Conservation (phyloP, 2,888 invertebrate genomes). For the Isotomurus palustris region DNA sequence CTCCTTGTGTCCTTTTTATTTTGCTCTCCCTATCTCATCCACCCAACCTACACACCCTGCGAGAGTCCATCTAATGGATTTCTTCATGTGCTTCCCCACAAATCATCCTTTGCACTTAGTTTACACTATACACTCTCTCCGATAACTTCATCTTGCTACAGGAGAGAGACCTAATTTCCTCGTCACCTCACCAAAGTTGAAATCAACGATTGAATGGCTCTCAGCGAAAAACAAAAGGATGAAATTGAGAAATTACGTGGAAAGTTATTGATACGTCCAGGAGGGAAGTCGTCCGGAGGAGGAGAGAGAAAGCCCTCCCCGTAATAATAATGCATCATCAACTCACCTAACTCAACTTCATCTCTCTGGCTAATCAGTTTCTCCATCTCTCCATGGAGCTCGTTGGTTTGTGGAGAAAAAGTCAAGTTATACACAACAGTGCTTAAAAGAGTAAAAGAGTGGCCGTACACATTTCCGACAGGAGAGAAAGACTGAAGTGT, state of each 20-base stretch:
- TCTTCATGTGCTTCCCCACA: slow-evolving; percentile 31
- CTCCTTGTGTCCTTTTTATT: slow-evolving; percentile 4
- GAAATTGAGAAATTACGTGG: slow-evolving; percentile 16
- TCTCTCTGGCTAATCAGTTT: no score
- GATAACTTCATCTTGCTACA: slow-evolving; percentile 9
- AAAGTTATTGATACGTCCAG: slow-evolving; percentile 16
- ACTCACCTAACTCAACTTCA: not conserved
- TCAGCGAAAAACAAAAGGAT: slow-evolving; percentile 24
- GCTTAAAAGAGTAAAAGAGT: not conserved
- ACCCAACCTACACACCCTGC: slow-evolving; percentile 10
- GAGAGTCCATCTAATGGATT: slow-evolving; percentile 31
- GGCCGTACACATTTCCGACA: slow-evolving; percentile 18
- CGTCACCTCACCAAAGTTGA: slow-evolving; percentile 1
- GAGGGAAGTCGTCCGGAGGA: slow-evolving; percentile 29
- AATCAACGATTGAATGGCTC: slow-evolving; percentile 15
- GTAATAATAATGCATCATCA: not conserved
- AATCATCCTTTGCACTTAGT: slow-evolving; percentile 21
- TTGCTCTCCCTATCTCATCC: slow-evolving; percentile 4
- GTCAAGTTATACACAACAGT: no score
- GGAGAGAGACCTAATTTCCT: not conserved
- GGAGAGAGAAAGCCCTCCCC: slow-evolving; percentile 13
- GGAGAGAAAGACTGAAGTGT: slow-evolving; percentile 41
- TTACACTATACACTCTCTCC: no score
- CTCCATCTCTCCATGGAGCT: no score
- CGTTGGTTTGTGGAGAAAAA: no score